Percentiles rank a stretch among this genome's conserved stretches.
These are phyloP conservation scores for Turritopsis rubra DNA, from an alignment of 30 jellyfish, hydroid and myxozoan genomes.

Conservation along the genomic window DNA sequence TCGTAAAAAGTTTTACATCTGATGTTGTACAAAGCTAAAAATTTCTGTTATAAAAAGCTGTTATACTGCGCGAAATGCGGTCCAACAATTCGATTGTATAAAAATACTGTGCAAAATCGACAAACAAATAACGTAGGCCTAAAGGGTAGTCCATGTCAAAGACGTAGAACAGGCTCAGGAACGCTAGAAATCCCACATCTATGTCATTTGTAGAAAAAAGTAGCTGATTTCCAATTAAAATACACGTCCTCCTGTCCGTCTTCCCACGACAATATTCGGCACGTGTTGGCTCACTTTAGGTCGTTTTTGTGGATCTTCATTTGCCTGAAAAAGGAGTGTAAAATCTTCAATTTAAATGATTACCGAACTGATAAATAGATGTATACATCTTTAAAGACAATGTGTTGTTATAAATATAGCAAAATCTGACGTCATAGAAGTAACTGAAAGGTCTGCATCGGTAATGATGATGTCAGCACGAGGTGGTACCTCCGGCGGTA, in stretches of 20 bases:
- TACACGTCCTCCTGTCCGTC: neutral
- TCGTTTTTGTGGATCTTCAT: neutral
- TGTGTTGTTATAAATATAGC: no score
- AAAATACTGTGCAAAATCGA: neutral
- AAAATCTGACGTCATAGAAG: no score
- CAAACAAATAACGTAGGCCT: neutral
- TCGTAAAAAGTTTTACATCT: no score
- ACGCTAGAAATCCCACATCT: neutral
- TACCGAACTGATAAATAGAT: neutral
- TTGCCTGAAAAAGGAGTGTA: neutral
- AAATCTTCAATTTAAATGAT: neutral
- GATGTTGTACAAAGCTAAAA: neutral
- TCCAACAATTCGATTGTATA: neutral
- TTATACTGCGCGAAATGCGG: neutral
- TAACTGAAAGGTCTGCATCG: no score
- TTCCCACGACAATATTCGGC: neutral
- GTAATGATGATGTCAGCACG: no score
- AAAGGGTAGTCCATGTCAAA: neutral
- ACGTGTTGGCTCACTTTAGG: neutral
- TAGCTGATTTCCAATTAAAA: neutral
- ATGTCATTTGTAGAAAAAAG: neutral
- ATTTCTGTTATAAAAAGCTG: neutral
- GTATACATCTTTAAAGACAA: neutral
- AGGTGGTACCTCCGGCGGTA: no score
- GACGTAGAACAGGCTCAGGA: neutral